These are phyloP conservation scores for Pterostichus madidus DNA, from an alignment of 2,888 invertebrate species.

Conservation along the genomic window DNA sequence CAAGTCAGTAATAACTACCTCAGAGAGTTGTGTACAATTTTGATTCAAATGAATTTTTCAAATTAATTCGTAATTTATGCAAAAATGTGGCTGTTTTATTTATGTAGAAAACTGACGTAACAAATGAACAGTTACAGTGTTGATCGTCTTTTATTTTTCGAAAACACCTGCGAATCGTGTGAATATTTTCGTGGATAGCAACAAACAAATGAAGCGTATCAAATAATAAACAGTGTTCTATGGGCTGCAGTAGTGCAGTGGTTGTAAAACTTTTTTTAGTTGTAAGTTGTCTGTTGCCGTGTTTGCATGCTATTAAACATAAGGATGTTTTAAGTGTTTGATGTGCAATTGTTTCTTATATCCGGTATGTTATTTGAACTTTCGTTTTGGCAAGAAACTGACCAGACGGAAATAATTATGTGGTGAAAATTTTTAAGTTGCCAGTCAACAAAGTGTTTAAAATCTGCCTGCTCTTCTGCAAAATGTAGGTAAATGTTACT, in stretches of 20 bases:
- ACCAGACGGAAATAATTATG: slow-evolving; percentile 51
- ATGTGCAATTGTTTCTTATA: slow-evolving; percentile 52
- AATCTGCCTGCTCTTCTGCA: neutral
- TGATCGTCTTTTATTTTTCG: slow-evolving; percentile 14
- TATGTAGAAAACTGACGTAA: slow-evolving; percentile 34
- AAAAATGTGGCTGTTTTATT: slow-evolving; percentile 20
- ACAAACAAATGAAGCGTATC: slow-evolving; percentile 45
- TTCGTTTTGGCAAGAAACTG: slow-evolving; percentile 25
- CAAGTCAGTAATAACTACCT: slow-evolving; percentile 23
- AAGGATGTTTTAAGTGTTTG: slow-evolving; percentile 46
- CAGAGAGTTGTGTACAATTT: neutral
- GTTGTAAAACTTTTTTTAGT: slow-evolving; percentile 39
- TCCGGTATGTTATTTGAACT: slow-evolving; percentile 46
- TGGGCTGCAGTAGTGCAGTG: slow-evolving; percentile 24
- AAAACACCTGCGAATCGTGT: slow-evolving; percentile 50
- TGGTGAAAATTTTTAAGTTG: slow-evolving; percentile 29
- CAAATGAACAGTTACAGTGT: slow-evolving; percentile 26
- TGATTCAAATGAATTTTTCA: slow-evolving; percentile 15
- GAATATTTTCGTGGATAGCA: neutral
- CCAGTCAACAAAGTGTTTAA: neutral
- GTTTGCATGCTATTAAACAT: slow-evolving; percentile 45
- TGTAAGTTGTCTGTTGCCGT: neutral
- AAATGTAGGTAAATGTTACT: slow-evolving; percentile 6
- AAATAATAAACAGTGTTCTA: slow-evolving; percentile 27
- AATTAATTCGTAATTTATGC: slow-evolving; percentile 48